Base-by-base conservation (phyloP, 2,113 vertebrate species). In the Gymnocephalus cernua region DNA sequence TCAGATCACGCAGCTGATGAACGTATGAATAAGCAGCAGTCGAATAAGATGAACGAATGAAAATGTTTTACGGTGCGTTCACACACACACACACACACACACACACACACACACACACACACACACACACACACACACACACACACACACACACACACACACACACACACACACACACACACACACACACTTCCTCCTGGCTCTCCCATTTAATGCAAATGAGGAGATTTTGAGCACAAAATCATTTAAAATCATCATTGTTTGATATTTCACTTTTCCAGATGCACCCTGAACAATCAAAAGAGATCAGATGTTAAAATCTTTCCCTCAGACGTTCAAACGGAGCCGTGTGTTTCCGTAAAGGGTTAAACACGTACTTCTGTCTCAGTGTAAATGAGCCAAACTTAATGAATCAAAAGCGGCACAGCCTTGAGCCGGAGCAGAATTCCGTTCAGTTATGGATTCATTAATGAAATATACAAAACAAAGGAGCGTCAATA, bases 381-480 rank as follows among this genome's bases (percentile, higher is more conserved):
- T n/a, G 16, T 68, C 62, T 67, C 73, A 56, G 47, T 63, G 12
- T 41, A 23, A 66, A 54, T 54, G 51, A 44, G 68, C 47, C 14
- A 0, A 53, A 74, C 79, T 67, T 53, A 66, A 80, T 54, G 51
- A 47, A 48, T 48, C 10, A 45, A 50, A 61, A 65, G 71, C 44
- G 2, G 2, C 1, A n/a, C 47, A 70, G 64, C 57, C 68, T 67
- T 69, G 71, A 72, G 35, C 8, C 6, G 1, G 4, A 57, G 44
- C 19, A n/a, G 23, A 3, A 15, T 27, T 58, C 23, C 5, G 18
- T 67, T 66, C 25, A 57, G 29, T 62, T 75, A 21, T 54, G 59
- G 51, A 79, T 54, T 54, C 44, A 78, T 78, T 27, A n/a, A 75
- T 59, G 15, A 80, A 83, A 72, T 38, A 21, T 69, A 57, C 25